Evolutionary conservation across 2,888 invertebrate species (phyloP), one percentile per base, ranked within the genome.

Genomic region (Sabatieria punctata): DNA sequence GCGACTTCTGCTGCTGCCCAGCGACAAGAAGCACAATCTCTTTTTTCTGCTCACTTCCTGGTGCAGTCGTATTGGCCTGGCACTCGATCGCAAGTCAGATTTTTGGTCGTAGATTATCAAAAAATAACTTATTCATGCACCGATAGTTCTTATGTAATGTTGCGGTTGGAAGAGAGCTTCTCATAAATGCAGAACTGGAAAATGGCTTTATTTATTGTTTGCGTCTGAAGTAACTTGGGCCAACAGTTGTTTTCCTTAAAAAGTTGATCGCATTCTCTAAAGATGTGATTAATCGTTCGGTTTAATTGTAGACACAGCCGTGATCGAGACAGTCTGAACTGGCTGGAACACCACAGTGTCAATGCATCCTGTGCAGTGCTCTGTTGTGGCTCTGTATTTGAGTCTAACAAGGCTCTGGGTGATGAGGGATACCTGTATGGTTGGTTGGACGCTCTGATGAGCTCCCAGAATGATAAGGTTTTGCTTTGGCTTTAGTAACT

Each of bases 311-410:
- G 30, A 15, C 30, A 30, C 15, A 11, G 8, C 15, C 30, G 30
- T 15, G 36, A 21, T 23, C 13, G 22, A 4, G 54, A 60, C 49
- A 56, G 59, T n/a, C 58, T 63, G 15, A 52, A 56, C 1, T 56
- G 57, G 50, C 66, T 74, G 39, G 75, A 75, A 57, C 64, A 73
- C 54, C 66, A 71, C 15, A 71, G 75, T 13, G 67, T 75, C 1
- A 59, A 88, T 73, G 93, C 95, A 1, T 91, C 95, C 85, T 86
- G 89, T 51, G 84, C 89, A 11, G 73, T 97, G 24, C 75, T 95
- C 1, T 89, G 89, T 64, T 93, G 93, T 66, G 97, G 97, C 0
- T 82, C 89, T 0, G 85, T 88, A 58, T 95, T 93, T 67, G 85
- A 91, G 59, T 52, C 54, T 2, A 35, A 42, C 18, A 54, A 52